A percentile compares a stretch with the other conserved stretches of the same genome.
Evolutionary conservation across 2,797 vertebrate species (phyloP).

Genomic region (Gobionotothen gibberifrons): DNA sequence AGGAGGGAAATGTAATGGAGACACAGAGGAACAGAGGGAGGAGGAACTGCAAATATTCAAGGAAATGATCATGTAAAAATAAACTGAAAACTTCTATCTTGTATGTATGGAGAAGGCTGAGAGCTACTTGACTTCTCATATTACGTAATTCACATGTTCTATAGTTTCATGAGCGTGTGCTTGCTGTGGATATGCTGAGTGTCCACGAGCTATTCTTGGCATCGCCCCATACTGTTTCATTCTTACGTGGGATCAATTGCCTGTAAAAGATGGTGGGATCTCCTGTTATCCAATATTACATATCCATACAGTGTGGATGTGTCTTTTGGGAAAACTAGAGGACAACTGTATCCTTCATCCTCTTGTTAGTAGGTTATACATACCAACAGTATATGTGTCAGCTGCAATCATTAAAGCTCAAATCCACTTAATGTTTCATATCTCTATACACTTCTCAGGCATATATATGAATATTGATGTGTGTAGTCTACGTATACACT

Average conservation of each 20-base stretch:
- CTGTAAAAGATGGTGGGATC: constrained; percentile 67
- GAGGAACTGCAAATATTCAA: constrained; percentile 72
- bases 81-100: neutral
- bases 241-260: constrained; percentile 67
- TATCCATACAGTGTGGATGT: neutral
- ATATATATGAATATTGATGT: constrained; percentile 27
- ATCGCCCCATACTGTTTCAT: constrained; percentile 55
- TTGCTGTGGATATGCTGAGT: constrained; percentile 39
- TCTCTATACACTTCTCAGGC: constrained; percentile 7
- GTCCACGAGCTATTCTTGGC: constrained; percentile 42
- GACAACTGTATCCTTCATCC: constrained; percentile 39
- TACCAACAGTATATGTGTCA: constrained; percentile 1
- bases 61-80: constrained; percentile 19
- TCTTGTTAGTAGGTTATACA: constrained; percentile 50
- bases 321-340: constrained; percentile 48
- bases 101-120: constrained; percentile 14
- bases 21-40: constrained; percentile 57
- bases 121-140: neutral
- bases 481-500: neutral
- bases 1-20: constrained; percentile 56
- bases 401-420: constrained; percentile 30
- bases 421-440: constrained; percentile 30
- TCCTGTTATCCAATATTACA: constrained; percentile 79
- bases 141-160: constrained; percentile 1
- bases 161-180: constrained; percentile 6